Evolutionary conservation across 1,140 invertebrate species (phyloP).

Genomic region (Formica exsecta): DNA sequence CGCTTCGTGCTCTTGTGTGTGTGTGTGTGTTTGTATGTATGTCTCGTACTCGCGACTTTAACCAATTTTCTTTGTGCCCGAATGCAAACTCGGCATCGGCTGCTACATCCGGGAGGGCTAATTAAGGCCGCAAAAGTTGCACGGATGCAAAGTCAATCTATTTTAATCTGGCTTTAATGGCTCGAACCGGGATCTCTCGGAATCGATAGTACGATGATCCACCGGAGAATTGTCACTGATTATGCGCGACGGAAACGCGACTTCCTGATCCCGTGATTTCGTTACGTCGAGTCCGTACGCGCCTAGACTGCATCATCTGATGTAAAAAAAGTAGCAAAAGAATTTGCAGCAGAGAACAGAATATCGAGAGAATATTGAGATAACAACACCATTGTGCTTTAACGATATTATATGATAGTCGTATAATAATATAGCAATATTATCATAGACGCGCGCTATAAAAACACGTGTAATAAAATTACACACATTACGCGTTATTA

Average conservation of each 20-base stretch:
- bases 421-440: slow-evolving; percentile 16
- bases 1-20: neutral
- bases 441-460: neutral
- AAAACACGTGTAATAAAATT: slow-evolving; percentile 7
- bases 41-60: neutral
- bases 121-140: slow-evolving; percentile 25
- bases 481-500: neutral
- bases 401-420: slow-evolving; percentile 21
- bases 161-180: slow-evolving; percentile 54
- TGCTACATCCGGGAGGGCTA: neutral
- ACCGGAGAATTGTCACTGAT: slow-evolving; percentile 48
- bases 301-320: neutral
- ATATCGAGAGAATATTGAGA: neutral
- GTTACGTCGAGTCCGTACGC: slow-evolving; percentile 12
- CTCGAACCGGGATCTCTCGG: slow-evolving; percentile 14
- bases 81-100: neutral
- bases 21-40: neutral
- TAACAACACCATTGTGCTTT: neutral
- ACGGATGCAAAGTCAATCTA: slow-evolving; percentile 52
- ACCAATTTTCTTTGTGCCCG: slow-evolving; percentile 27
- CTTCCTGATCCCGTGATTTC: slow-evolving; percentile 20
- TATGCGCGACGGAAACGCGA: slow-evolving; percentile 38
- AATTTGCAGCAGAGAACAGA: too few species aligned
- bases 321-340: neutral
- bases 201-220: slow-evolving; percentile 29